A percentile compares a stretch with the other conserved stretches of the same genome.
phyloP scores from a whole-genome alignment of 1,140 invertebrate genomes.

The Centruroides sculpturatus region DNA sequence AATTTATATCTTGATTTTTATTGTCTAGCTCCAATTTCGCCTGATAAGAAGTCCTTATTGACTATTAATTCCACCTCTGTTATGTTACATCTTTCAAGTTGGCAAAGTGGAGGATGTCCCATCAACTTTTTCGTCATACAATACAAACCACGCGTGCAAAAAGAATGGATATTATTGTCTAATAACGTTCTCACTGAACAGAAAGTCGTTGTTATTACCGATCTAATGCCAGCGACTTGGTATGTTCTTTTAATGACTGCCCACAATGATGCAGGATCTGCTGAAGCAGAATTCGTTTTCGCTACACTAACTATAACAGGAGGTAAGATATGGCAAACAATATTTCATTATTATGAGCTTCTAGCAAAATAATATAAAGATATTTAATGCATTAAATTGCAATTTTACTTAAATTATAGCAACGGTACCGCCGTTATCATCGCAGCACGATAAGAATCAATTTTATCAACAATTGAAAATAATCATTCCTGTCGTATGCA shows the following conservation, averaged over 20 bases:
- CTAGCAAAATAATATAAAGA: too few relatives aligned
- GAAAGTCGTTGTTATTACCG: constrained; percentile 68
- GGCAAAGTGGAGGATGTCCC: constrained; percentile 86
- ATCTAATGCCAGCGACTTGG: constrained; percentile 82
- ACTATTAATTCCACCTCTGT: constrained; percentile 83
- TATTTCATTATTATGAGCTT: too few relatives aligned
- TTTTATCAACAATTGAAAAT: constrained; percentile 12
- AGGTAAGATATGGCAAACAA: constrained; percentile 25
- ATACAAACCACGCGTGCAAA: constrained; percentile 51
- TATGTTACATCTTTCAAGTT: constrained; percentile 77
- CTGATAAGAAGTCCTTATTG: constrained; percentile 52
- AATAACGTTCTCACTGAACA: constrained; percentile 66
- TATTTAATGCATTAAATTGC: too few relatives aligned
- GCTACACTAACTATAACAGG: constrained; percentile 41
- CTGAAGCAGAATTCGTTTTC: constrained; percentile 64
- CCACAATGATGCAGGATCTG: constrained; percentile 80
- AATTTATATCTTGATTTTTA: not conserved
- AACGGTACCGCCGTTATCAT: constrained; percentile 7
- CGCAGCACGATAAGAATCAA: constrained; percentile 1
- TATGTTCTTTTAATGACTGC: constrained; percentile 72
- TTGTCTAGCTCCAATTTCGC: constrained; percentile 18
- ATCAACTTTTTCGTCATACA: constrained; percentile 92
- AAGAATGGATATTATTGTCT: constrained; percentile 81
- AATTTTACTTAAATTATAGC: constrained; percentile 1
- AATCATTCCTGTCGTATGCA: constrained; percentile 11